phyloP scores from a whole-genome alignment of 1,140 invertebrate genomes.

The Drosophila tsacasi region DNA sequence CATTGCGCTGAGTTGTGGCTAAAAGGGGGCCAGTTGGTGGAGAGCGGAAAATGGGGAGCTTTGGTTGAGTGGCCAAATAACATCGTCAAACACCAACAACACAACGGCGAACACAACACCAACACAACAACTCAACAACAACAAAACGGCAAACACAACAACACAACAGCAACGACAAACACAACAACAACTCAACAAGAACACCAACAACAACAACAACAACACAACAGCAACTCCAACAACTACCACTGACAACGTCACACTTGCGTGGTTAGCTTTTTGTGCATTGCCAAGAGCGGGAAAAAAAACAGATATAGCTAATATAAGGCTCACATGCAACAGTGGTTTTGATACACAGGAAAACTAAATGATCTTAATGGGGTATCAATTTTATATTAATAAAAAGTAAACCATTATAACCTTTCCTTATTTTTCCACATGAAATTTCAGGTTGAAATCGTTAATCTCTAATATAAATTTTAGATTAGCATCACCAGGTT shows the following conservation, averaged over 20 bases:
- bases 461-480: not conserved
- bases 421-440: not conserved
- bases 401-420: not conserved
- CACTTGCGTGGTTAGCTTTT: constrained; percentile 76
- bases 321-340: constrained; percentile 18
- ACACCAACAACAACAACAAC: constrained; percentile 28
- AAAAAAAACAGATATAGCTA: constrained; percentile 2
- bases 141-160: constrained; percentile 1
- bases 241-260: constrained; percentile 59
- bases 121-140: constrained; percentile 18
- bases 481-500: not conserved
- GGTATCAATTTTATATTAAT: not conserved
- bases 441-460: not conserved
- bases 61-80: constrained; percentile 71
- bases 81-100: constrained; percentile 10
- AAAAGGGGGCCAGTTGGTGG: not conserved
- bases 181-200: constrained; percentile 7
- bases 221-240: constrained; percentile 18
- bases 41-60: constrained; percentile 52
- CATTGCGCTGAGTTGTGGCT: constrained; percentile 15
- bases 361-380: not conserved
- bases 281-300: constrained; percentile 31
- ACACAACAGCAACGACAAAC: constrained; percentile 26
- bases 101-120: too few relatives aligned
- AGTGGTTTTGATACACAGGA: not conserved